phyloP scores from a whole-genome alignment of 2,113 vertebrate genomes.

The Phalacrocorax pelagicus region DNA sequence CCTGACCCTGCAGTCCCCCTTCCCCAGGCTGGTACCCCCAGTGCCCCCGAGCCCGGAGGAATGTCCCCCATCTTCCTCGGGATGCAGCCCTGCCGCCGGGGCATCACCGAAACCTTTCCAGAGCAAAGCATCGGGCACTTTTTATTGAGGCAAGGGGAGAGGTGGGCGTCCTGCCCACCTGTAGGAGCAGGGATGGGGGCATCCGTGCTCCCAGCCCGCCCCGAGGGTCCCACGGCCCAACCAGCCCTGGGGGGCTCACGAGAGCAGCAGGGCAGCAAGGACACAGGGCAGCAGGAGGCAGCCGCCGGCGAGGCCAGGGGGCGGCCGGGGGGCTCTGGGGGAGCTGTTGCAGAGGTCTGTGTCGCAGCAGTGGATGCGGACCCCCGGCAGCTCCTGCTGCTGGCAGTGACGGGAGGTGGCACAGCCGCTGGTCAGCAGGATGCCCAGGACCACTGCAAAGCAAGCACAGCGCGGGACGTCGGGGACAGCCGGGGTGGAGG shows the following conservation, averaged over 20 bases:
- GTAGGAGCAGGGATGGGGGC: rapidly evolving
- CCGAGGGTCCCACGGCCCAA: rapidly evolving
- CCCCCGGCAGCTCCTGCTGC: conserved; percentile 88
- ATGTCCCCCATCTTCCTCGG: neutral
- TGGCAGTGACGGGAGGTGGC: conserved; percentile 92
- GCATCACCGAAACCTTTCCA: neutral
- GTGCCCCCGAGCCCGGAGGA: neutral
- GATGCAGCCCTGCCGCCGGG: neutral
- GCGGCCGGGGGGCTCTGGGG: neutral
- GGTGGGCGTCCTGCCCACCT: rapidly evolving
- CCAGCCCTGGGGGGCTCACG: neutral
- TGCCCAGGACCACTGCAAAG: conserved; percentile 83
- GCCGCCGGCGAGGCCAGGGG: neutral
- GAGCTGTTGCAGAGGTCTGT: conserved; percentile 80
- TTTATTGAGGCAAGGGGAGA: neutral
- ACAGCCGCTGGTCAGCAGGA: conserved; percentile 87
- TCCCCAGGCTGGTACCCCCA: neutral
- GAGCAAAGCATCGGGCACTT: neutral
- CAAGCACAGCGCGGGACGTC: neutral
- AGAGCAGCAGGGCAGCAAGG: neutral
- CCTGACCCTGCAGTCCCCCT: neutral
- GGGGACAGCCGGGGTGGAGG: neutral
- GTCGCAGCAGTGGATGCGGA: conserved; percentile 88
- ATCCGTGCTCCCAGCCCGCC: neutral
- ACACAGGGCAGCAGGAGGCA: neutral